These are phyloP conservation scores for Hipposideros armiger DNA, from an alignment of 2,113 vertebrate species.

Conservation along the genomic window DNA sequence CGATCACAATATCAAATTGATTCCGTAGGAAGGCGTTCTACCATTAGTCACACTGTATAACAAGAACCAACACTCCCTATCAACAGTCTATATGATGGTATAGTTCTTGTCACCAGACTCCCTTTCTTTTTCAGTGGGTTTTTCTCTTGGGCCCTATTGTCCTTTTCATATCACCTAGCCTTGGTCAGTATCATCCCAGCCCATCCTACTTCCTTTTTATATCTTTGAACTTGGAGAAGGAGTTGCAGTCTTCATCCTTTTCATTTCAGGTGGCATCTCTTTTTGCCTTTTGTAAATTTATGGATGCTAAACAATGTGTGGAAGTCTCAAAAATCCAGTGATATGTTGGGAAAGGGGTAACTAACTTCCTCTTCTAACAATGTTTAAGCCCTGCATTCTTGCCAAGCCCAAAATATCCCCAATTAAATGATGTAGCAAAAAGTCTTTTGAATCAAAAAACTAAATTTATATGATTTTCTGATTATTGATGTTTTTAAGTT, in stretches of 20 bases:
- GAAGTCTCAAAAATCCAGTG: neutral
- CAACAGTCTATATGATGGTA: neutral
- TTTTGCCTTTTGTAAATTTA: neutral
- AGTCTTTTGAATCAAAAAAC: neutral
- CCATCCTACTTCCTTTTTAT: neutral
- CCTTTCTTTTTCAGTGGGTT: neutral
- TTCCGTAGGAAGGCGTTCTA: neutral
- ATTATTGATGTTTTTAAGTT: neutral
- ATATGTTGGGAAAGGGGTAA: neutral
- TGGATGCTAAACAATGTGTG: neutral
- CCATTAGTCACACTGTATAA: neutral
- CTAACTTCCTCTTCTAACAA: neutral
- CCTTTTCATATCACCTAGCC: neutral
- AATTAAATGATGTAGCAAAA: neutral
- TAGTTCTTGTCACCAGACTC: no score
- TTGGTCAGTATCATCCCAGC: neutral
- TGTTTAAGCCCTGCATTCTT: neutral
- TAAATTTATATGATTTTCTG: conserved; percentile 19
- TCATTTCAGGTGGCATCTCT: neutral
- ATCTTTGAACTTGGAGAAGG: neutral
- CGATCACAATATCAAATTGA: no score
- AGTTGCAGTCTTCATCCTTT: neutral
- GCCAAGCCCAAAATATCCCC: neutral
- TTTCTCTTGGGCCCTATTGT: neutral
- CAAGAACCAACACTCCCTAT: neutral